Conservation (phyloP, 2,888 invertebrate species). For the Coecobrya sp. region DNA sequence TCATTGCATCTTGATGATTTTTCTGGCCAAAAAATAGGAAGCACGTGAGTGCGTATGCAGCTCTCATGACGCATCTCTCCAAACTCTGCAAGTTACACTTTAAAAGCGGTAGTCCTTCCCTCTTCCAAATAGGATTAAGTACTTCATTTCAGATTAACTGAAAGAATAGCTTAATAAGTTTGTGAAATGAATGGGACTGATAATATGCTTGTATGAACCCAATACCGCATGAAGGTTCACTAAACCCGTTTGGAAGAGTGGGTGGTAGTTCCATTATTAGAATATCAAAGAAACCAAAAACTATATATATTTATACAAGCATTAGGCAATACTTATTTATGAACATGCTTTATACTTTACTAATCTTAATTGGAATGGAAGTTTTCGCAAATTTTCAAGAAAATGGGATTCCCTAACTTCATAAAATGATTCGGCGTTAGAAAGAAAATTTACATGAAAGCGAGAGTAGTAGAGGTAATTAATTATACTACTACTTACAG, state of each 20-base stretch:
- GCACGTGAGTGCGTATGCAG: too few relatives aligned
- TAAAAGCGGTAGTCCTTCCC: background rate
- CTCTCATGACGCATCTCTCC: background rate
- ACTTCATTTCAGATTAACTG: background rate
- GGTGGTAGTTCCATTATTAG: too few relatives aligned
- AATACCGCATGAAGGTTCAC: too few relatives aligned
- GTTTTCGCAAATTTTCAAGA: slow-evolving; percentile 38
- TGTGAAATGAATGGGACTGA: too few relatives aligned
- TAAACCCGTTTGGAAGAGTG: too few relatives aligned
- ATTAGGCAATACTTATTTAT: background rate
- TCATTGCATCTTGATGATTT: background rate
- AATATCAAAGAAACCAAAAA: too few relatives aligned
- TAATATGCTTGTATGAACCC: too few relatives aligned
- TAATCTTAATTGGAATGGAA: slow-evolving; percentile 56
- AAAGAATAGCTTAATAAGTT: too few relatives aligned
- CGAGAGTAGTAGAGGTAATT: slow-evolving; percentile 44
- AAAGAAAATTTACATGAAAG: slow-evolving; percentile 64
- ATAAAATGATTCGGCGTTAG: slow-evolving; percentile 37
- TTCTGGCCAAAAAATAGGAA: background rate
- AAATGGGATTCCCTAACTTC: slow-evolving; percentile 56
- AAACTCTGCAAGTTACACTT: background rate
- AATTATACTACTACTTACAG: slow-evolving; percentile 44
- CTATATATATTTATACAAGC: background rate
- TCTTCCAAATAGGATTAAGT: slow-evolving; percentile 30
- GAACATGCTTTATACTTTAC: background rate